Conservation (phyloP, 2,113 vertebrate genomes). For the Heloderma charlesbogerti region DNA sequence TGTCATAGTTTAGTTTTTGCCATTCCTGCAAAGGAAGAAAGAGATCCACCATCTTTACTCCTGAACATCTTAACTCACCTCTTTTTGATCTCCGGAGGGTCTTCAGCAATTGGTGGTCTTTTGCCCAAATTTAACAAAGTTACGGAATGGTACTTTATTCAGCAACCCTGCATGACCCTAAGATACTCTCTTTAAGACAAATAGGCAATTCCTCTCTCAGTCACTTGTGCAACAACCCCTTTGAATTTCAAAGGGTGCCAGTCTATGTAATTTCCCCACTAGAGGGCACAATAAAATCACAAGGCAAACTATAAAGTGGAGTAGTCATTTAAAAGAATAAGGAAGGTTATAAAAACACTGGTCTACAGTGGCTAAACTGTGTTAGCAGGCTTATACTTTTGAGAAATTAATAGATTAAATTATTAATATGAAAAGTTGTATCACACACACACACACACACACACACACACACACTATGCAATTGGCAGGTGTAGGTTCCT, state of each 20-base stretch:
- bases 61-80: neutral
- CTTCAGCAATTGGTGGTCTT: neutral
- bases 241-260: neutral
- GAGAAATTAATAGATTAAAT: neutral
- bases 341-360: no score
- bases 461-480: neutral
- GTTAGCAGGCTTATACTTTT: neutral
- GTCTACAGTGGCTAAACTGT: neutral
- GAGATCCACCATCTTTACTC: neutral
- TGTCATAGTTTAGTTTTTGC: constrained; percentile 95
- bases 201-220: no score
- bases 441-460: no score
- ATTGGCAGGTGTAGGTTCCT: neutral
- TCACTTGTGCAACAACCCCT: no score
- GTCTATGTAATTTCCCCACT: neutral
- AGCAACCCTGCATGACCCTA: neutral
- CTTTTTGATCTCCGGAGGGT: constrained; percentile 2
- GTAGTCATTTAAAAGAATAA: neutral
- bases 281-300: neutral
- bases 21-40: constrained; percentile 82
- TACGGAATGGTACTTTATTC: neutral
- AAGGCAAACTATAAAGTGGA: neutral
- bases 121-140: no score
- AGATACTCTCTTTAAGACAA: neutral
- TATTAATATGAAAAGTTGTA: neutral